Percentiles rank a stretch among this genome's conserved stretches.
phyloP scores from a whole-genome alignment of 2,797 vertebrate species.

The Danio aesculapii region DNA sequence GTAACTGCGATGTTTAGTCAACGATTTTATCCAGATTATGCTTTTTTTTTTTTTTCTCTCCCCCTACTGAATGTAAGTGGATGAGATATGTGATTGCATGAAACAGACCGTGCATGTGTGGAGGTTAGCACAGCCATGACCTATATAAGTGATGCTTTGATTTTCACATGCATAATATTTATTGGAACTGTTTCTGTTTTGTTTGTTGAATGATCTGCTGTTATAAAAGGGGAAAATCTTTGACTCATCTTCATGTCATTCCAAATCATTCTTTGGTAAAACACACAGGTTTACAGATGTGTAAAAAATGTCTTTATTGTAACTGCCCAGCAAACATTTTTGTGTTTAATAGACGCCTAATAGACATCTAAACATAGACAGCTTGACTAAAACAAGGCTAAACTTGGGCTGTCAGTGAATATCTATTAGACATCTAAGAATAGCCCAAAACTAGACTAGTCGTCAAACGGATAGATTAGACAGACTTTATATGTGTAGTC shows the following conservation, averaged over 20 bases:
- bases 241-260: background rate
- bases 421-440: no score
- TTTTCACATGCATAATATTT: constrained; percentile 51
- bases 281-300: background rate
- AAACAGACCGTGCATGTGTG: constrained; percentile 3
- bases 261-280: background rate
- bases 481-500: no score
- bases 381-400: no score
- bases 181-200: background rate
- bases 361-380: no score
- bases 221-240: background rate
- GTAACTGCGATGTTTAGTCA: constrained; percentile 5
- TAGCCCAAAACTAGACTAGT: no score
- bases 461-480: no score
- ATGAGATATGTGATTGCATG: constrained; percentile 7
- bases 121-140: constrained; percentile 55
- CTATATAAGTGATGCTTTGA: constrained; percentile 67
- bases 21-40: constrained; percentile 70
- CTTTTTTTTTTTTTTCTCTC: constrained; percentile 46
- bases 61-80: constrained; percentile 23
- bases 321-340: background rate
- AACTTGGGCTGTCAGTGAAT: no score
- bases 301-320: background rate
- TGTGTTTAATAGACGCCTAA: no score
- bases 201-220: background rate